Evolutionary conservation across 2,113 vertebrate genomes (phyloP), one percentile per base, ranked within the genome.

Genomic region (Dicaeum eximium): DNA sequence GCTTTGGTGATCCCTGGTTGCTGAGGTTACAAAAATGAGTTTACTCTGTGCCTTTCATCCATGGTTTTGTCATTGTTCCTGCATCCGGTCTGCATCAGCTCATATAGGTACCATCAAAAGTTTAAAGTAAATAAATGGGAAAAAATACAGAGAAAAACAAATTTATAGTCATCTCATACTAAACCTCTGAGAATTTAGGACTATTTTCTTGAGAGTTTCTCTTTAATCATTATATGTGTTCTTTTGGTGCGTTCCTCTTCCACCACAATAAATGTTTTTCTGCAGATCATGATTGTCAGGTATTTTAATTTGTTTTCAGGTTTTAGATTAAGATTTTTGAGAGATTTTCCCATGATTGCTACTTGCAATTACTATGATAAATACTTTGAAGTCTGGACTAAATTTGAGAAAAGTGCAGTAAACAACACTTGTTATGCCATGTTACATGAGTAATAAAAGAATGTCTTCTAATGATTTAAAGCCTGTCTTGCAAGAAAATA

Each of bases 21-120:
- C 20, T 1, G 12, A 79, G 30, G 42, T 53, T 42, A 62, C 1
- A 24, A 64, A 80, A 80, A 17, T 17, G 5, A 71, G 17, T 65
- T 77, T 44, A 38, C 9, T 40, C 33, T 37, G 51, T 62, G 42
- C 24, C 7, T 62, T 74, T 89, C 44, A 62, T 45, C 60, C 2
- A 3, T 40, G 51, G 2, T 61, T 88, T 67, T 79, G 33, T 24
- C 28, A 37, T 38, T 61, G 24, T 51, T 84, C 28, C 37, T 80
- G 66, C 0, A 0, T 61, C 33, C 17, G 50, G 13, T 33, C 28
- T 79, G 27, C 23, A 13, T 15, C 2, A 3, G 35, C 33, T 73
- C 24, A n/a, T 53, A 54, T 6, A 47, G 57, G 7, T 47, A 44
- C 24, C 13, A 40, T 61, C 37, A 61, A 69, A 83, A 69, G 22